Evolutionary conservation across 2,888 invertebrate genomes (phyloP), one percentile per base, ranked within the genome.

Genomic region (Troides helena): DNA sequence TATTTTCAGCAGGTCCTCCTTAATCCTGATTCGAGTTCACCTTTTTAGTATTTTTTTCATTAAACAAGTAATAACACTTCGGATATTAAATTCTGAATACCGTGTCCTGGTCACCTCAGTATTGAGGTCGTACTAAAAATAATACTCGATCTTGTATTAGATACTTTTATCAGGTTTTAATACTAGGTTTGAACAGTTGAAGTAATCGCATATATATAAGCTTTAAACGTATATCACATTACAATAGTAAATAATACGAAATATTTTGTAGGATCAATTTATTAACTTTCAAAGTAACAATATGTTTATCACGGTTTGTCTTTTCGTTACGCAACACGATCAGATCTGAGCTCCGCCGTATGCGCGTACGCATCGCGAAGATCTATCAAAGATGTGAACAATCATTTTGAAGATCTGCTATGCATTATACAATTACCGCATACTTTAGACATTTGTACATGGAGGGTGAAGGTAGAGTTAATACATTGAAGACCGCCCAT

Each of bases 261-360:
- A 63, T 58, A 67, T 57, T 72, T 74, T 72, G 73, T 76, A 77
- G 74, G 72, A 85, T 86, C 80, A 82, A 81, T 89, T 89, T 89
- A 87, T 85, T 90, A 74, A 86, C 83, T 83, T 83, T 85, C 79
- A 85, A 86, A 83, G 84, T 86, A 90, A 89, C 87, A 88, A 88
- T 83, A 81, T 85, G 82, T 80, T 84, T 90, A 90, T 89, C 89
- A 91, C 87, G 87, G 84, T 86, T 89, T 90, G 90, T 90, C 91
- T 91, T 91, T 85, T 87, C 77, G 78, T 80, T 84, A 84, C 80
- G 85, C 81, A 82, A 79, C 81, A 30, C 39, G 77, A 81, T 89
- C 89, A 87, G 89, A 90, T 90, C 89, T 83, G 76, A 78, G 80
- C 79, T 82, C 77, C 81, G 80, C 73, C 81, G 79, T 30, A 30